A percentile compares a stretch with the other conserved stretches of the same genome.
Evolutionary conservation across 2,113 vertebrate genomes (phyloP).

Genomic region (Brachyistius frenatus): DNA sequence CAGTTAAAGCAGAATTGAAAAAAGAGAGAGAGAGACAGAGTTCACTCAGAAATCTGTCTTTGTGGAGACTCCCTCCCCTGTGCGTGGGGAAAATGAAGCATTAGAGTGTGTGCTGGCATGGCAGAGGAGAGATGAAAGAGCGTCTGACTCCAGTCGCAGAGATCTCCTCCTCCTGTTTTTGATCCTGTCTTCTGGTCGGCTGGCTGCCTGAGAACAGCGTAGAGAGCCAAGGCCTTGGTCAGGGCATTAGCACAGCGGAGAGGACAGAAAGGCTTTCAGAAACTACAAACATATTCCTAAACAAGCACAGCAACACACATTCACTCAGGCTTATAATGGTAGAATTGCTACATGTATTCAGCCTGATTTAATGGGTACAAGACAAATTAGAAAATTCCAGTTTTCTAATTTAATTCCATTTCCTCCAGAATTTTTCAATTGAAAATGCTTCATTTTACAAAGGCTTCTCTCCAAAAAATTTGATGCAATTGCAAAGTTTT

Average conservation of each 20-base stretch:
- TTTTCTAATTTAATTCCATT: neutral
- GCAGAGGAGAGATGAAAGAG: constrained; percentile 75
- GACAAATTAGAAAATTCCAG: too few relatives aligned
- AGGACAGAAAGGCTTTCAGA: constrained; percentile 62
- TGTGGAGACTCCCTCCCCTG: constrained; percentile 62
- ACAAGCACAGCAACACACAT: constrained; percentile 28
- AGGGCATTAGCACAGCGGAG: constrained; percentile 68
- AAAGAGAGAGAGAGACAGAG: constrained; percentile 40
- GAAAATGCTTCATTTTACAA: too few relatives aligned
- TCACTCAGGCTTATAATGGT: neutral
- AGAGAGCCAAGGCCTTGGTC: constrained; percentile 54
- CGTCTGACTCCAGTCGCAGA: constrained; percentile 69
- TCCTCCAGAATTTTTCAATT: too few relatives aligned
- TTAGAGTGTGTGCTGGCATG: constrained; percentile 57
- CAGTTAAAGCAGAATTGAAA: constrained; percentile 60
- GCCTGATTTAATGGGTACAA: neutral
- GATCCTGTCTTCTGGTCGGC: constrained; percentile 72
- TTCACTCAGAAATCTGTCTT: constrained; percentile 55
- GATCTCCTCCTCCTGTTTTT: constrained; percentile 76
- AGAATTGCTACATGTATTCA: neutral
- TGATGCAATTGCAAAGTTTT: too few relatives aligned
- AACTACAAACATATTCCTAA: constrained; percentile 28
- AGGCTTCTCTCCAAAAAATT: too few relatives aligned
- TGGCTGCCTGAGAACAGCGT: constrained; percentile 44
- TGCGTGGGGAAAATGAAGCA: constrained; percentile 61